A percentile compares a stretch with the other conserved stretches of the same genome.
Evolutionary conservation across 2,888 invertebrate species (phyloP).

Genomic region (Operophtera brumata): DNA sequence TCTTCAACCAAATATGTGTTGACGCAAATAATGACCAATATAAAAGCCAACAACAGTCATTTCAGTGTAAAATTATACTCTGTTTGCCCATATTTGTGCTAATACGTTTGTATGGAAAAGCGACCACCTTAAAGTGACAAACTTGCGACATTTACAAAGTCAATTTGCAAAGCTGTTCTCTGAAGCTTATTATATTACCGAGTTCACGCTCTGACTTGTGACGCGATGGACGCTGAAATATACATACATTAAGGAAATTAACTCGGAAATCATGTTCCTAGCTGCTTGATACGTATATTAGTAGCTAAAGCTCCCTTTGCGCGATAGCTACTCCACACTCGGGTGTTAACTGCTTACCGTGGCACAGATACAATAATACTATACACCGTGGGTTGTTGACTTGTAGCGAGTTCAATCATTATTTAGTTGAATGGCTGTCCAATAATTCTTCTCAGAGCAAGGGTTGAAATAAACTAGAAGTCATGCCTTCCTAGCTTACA

Average conservation of each 20-base stretch:
- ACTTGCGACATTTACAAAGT: not conserved
- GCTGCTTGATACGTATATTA: not conserved
- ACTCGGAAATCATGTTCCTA: conserved; percentile 54
- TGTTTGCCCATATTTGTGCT: too few relatives aligned
- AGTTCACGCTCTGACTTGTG: conserved; percentile 1
- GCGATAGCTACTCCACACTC: not conserved
- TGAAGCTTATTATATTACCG: conserved; percentile 1
- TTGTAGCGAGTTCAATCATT: not conserved
- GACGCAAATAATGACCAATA: too few relatives aligned
- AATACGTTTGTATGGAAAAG: too few relatives aligned
- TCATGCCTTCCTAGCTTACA: too few relatives aligned
- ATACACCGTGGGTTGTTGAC: too few relatives aligned
- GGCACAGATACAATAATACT: too few relatives aligned
- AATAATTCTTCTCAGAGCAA: too few relatives aligned
- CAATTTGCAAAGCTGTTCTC: conserved; percentile 5
- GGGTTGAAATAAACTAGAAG: too few relatives aligned
- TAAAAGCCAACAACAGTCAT: too few relatives aligned
- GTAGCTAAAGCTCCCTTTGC: not conserved
- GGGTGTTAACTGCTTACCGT: not conserved
- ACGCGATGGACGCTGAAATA: conserved; percentile 29
- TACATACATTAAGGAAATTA: conserved; percentile 52
- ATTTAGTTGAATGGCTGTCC: not conserved
- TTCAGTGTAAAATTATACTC: too few relatives aligned
- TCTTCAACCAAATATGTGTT: too few relatives aligned
- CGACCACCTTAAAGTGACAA: too few relatives aligned